Evolutionary conservation across 2,888 invertebrate species (phyloP).

Genomic region (Pammene aurita): DNA sequence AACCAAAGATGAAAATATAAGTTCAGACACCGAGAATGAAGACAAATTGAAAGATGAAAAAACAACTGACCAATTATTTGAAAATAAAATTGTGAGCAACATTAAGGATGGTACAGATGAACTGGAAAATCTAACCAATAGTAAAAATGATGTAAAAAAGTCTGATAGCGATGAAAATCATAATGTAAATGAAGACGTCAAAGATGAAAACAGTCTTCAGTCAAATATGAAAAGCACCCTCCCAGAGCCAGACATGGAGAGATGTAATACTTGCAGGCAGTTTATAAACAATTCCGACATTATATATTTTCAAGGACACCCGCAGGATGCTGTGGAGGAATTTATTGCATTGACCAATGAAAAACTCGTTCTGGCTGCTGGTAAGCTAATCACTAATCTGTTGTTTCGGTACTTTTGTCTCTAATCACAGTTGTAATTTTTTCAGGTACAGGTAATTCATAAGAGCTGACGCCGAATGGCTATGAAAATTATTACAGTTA

Average conservation of each 20-base stretch:
- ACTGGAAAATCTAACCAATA: conserved; percentile 29
- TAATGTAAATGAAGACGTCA: conserved; percentile 13
- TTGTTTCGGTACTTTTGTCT: too few species aligned
- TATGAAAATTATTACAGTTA: too few species aligned
- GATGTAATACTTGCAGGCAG: conserved; percentile 75
- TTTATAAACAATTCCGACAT: conserved; percentile 78
- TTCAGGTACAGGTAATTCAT: too few species aligned
- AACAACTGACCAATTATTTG: conserved; percentile 4
- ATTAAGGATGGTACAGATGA: not conserved
- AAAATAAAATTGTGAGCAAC: conserved; percentile 18
- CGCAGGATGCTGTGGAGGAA: conserved; percentile 89
- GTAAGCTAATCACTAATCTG: conserved; percentile 62
- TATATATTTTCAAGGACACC: conserved; percentile 88
- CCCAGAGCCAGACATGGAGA: conserved; percentile 57
- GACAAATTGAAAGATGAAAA: not conserved
- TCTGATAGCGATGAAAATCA: conserved; percentile 37
- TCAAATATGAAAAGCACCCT: conserved; percentile 4
- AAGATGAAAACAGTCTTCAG: conserved; percentile 41
- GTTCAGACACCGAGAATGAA: conserved; percentile 7
- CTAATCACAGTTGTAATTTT: too few species aligned
- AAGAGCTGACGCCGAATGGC: too few species aligned
- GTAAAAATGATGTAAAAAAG: conserved; percentile 30
- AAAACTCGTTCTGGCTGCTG: conserved; percentile 87
- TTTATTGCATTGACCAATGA: conserved; percentile 89
- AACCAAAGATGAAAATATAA: conserved; percentile 35